Conservation (phyloP, 2,888 invertebrate species). For the Lamellibrachia satsuma region DNA sequence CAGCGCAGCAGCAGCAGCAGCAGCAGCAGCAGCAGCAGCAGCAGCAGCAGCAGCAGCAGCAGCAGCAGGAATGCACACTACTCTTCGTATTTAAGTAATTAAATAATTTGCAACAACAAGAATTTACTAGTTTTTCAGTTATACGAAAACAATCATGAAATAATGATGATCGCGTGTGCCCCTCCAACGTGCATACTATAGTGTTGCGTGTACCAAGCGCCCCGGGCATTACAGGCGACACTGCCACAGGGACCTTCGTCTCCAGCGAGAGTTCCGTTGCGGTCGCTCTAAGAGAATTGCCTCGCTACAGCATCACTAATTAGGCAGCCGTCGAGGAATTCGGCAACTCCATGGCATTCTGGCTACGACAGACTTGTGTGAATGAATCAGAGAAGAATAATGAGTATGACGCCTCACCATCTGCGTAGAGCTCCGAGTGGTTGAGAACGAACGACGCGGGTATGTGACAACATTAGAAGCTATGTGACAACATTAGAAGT, state of each 20-base stretch:
- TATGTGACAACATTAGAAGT: not conserved
- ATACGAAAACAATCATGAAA: not conserved
- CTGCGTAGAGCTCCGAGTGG: not conserved
- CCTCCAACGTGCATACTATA: not conserved
- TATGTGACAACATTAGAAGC: not conserved
- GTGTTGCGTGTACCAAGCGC: not conserved
- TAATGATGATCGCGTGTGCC: not conserved
- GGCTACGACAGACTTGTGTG: not conserved
- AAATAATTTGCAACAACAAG: too few species aligned
- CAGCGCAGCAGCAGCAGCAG: too few species aligned
- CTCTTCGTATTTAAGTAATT: too few species aligned
- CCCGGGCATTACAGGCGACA: not conserved
- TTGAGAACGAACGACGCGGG: not conserved
- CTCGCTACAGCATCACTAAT: not conserved
- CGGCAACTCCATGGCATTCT: not conserved
- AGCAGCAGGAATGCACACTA: too few species aligned
- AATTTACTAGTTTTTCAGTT: too few species aligned
- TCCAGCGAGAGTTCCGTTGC: not conserved
- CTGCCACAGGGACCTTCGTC: not conserved
- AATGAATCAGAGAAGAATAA: not conserved
- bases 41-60: too few species aligned
- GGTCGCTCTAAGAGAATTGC: not conserved
- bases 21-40: too few species aligned
- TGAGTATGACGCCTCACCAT: not conserved
- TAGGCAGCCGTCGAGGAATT: not conserved